A percentile compares a stretch with the other conserved stretches of the same genome.
Evolutionary conservation across 2,888 invertebrate species (phyloP).

Genomic region (Chymomyza amoena): DNA sequence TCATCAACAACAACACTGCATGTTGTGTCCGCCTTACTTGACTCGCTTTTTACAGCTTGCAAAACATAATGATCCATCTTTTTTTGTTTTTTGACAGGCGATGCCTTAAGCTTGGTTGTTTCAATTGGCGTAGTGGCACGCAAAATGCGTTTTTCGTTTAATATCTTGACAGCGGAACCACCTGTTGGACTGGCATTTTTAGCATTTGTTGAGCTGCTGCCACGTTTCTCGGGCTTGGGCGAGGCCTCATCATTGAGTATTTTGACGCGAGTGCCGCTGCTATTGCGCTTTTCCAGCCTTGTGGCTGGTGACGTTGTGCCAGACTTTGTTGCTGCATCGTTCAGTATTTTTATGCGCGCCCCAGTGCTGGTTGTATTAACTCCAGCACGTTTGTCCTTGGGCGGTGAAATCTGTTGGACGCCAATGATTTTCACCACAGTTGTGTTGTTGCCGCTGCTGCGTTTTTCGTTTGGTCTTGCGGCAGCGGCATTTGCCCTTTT

Average conservation of each 20-base stretch:
- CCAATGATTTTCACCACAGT: slow-evolving; percentile 57
- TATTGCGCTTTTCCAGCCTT: slow-evolving; percentile 51
- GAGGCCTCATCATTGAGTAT: slow-evolving; percentile 56
- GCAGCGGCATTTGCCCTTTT: slow-evolving; percentile 19
- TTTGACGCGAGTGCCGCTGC: slow-evolving; percentile 43
- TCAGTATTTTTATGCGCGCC: slow-evolving; percentile 53
- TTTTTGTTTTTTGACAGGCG: slow-evolving; percentile 41
- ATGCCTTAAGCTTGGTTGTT: slow-evolving; percentile 56
- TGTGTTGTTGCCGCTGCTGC: slow-evolving; percentile 9
- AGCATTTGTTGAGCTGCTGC: slow-evolving; percentile 25
- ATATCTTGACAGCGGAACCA: slow-evolving; percentile 46
- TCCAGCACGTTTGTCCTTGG: slow-evolving; percentile 31
- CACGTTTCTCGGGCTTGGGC: slow-evolving; percentile 24
- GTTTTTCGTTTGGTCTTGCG: slow-evolving; percentile 8
- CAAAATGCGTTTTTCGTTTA: slow-evolving; percentile 50
- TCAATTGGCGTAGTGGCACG: slow-evolving; percentile 35
- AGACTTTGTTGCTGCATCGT: slow-evolving; percentile 35
- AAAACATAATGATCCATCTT: slow-evolving; percentile 75
- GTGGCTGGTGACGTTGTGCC: background rate
- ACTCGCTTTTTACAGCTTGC: slow-evolving; percentile 69
- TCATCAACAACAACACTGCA: slow-evolving; percentile 38
- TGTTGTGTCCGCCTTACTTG: slow-evolving; percentile 43
- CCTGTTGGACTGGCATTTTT: slow-evolving; percentile 20
- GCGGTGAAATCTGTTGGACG: slow-evolving; percentile 40
- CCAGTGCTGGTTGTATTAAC: slow-evolving; percentile 23